Evolutionary conservation across 2,797 vertebrate genomes (phyloP).

Genomic region (Liparis tanakae): DNA sequence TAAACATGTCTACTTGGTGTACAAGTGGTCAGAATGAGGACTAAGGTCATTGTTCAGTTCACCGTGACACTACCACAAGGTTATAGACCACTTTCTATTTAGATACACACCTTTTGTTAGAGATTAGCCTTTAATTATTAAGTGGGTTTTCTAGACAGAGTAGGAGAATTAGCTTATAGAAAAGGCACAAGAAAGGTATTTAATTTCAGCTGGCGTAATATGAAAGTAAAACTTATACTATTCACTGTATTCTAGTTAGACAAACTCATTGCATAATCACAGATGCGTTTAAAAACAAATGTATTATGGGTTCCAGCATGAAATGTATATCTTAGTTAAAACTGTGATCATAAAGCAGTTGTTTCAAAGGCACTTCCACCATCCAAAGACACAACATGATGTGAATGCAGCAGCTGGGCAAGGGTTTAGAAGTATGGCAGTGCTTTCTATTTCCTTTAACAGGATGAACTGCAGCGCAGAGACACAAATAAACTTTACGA

Average conservation of each 20-base stretch:
- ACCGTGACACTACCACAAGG: not conserved
- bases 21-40: conserved; percentile 13
- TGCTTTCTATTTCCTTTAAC: conserved; percentile 34
- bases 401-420: conserved; percentile 26
- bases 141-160: conserved; percentile 14
- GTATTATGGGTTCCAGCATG: not conserved
- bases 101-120: conserved; percentile 9
- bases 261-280: not conserved
- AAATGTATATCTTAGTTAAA: not conserved
- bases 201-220: conserved; percentile 40
- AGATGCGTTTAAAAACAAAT: no score
- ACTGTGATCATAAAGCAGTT: not conserved
- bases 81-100: conserved; percentile 27
- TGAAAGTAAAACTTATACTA: conserved; percentile 36
- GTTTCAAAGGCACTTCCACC: conserved; percentile 8
- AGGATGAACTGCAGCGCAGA: conserved; percentile 34
- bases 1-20: conserved; percentile 2
- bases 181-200: conserved; percentile 26
- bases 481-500: conserved; percentile 29
- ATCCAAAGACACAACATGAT: not conserved
- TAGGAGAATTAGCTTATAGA: conserved; percentile 46
- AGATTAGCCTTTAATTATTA: conserved; percentile 33
- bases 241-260: conserved; percentile 14
- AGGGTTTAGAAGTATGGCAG: not conserved
- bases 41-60: conserved; percentile 2